A percentile compares a stretch with the other conserved stretches of the same genome.
These are phyloP conservation scores for Caenorhabditis sp. DNA, from an alignment of 2,888 invertebrate genomes.

Conservation along the genomic window DNA sequence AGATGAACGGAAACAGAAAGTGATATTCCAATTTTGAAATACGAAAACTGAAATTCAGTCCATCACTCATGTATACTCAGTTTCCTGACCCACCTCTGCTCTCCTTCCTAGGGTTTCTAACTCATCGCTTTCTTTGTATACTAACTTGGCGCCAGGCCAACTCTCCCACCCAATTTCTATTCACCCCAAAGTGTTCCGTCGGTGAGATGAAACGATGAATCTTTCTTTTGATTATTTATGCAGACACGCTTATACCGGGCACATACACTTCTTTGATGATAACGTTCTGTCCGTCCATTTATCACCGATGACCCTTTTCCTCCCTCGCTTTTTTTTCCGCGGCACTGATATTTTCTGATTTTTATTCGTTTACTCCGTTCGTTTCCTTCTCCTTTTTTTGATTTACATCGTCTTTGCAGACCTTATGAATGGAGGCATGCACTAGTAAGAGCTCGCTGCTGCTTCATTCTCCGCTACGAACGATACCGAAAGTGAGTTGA, in stretches of 20 bases:
- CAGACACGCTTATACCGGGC: slow-evolving; percentile 51
- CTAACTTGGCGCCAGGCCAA: background rate
- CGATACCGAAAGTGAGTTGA: slow-evolving; percentile 55
- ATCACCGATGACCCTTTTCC: slow-evolving; percentile 36
- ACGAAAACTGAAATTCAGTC: too few species aligned
- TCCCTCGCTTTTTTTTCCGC: slow-evolving; percentile 34
- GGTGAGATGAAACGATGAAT: slow-evolving; percentile 39
- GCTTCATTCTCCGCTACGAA: slow-evolving; percentile 56
- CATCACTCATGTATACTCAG: too few species aligned
- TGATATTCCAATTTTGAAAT: too few species aligned
- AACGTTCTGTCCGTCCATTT: slow-evolving; percentile 47
- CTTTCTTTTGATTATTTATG: slow-evolving; percentile 50
- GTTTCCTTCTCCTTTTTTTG: background rate
- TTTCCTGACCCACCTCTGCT: too few species aligned
- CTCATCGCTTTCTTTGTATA: too few species aligned
- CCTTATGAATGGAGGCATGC: slow-evolving; percentile 65
- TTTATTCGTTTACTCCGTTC: slow-evolving; percentile 34
- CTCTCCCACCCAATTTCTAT: background rate
- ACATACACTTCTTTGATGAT: slow-evolving; percentile 27
- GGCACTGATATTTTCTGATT: slow-evolving; percentile 12
- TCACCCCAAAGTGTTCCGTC: slow-evolving; percentile 19
- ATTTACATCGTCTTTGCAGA: too few species aligned
- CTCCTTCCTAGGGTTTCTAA: too few species aligned
- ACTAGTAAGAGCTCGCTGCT: slow-evolving; percentile 50
- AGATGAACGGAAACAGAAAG: too few species aligned